Percentiles rank a stretch among this genome's conserved stretches.
Conservation (phyloP, 2,797 vertebrate species). For the Buphagus erythrorhynchus region DNA sequence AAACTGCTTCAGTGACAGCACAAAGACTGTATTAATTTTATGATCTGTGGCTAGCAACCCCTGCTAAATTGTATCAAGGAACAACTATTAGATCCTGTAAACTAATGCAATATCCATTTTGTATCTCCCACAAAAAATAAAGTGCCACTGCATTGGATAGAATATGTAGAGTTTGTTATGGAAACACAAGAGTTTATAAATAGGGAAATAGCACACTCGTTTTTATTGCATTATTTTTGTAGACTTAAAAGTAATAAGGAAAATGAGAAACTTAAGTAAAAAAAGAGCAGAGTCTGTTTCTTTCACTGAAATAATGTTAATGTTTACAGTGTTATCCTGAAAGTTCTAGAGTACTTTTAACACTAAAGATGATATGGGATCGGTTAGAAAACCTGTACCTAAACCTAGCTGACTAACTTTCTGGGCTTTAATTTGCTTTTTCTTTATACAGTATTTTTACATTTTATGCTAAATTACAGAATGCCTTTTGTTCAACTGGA, state of each 20-base stretch:
- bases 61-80: background rate
- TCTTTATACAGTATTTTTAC: background rate
- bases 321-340: background rate
- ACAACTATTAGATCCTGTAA: background rate
- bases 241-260: background rate
- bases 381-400: background rate
- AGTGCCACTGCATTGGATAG: background rate
- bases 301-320: background rate
- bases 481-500: background rate
- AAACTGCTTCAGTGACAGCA: slow-evolving; percentile 9
- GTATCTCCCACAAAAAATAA: background rate
- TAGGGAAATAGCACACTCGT: background rate
- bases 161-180: background rate
- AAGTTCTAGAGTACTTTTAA: background rate
- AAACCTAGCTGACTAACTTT: background rate
- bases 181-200: background rate
- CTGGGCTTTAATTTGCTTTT: background rate
- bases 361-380: background rate
- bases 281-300: background rate
- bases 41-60: background rate
- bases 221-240: background rate
- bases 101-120: background rate
- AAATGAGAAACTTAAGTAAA: background rate
- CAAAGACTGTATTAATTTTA: background rate
- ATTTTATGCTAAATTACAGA: background rate